These are phyloP conservation scores for Boloria selene DNA, from an alignment of 2,888 invertebrate genomes.

Conservation along the genomic window DNA sequence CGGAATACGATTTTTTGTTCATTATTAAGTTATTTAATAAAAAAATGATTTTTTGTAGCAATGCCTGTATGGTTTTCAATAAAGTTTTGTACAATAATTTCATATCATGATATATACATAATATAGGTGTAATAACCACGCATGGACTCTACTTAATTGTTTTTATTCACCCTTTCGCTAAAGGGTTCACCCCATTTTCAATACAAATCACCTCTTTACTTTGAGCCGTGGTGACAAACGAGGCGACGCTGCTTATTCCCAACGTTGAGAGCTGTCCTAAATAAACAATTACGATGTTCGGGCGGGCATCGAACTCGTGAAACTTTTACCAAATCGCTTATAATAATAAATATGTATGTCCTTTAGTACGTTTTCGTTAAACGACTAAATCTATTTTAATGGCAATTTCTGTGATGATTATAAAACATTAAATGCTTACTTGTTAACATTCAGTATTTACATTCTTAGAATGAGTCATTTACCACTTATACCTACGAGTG, in stretches of 20 bases:
- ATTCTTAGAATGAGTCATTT: not conserved
- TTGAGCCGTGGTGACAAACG: slow-evolving; percentile 8
- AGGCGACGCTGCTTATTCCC: not conserved
- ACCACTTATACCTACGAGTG: no score
- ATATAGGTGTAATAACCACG: not conserved
- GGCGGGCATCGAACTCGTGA: slow-evolving; percentile 10
- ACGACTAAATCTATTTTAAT: no score
- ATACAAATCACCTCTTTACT: slow-evolving; percentile 14
- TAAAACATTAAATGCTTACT: slow-evolving; percentile 1
- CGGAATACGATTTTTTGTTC: no score
- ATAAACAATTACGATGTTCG: slow-evolving; percentile 11
- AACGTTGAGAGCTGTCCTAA: not conserved
- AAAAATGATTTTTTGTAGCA: no score
- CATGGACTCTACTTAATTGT: slow-evolving; percentile 13
- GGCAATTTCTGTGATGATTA: no score
- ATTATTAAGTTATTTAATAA: no score
- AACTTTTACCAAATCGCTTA: not conserved
- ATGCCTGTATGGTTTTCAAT: no score
- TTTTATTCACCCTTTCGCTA: slow-evolving; percentile 4
- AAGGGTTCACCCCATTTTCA: slow-evolving; percentile 3
- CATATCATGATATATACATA: not conserved
- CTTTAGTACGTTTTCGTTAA: no score
- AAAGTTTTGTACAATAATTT: no score
- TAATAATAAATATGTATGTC: no score
- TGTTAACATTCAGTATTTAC: not conserved